phyloP scores from a whole-genome alignment of 1,140 invertebrate species.

The Cryptotermes secundus region DNA sequence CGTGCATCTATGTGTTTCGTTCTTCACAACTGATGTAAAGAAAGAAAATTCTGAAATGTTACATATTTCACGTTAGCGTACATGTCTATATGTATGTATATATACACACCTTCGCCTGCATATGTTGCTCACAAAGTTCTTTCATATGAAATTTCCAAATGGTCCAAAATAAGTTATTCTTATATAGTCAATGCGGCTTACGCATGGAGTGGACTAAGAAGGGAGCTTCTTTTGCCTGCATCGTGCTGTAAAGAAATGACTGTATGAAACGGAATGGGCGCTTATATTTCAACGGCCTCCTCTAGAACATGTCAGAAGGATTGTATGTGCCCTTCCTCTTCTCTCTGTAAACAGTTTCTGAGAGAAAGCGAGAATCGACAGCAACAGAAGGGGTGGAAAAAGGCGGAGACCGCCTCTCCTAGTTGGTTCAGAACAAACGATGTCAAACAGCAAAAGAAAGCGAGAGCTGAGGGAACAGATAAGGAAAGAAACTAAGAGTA shows the following conservation, averaged over 20 bases:
- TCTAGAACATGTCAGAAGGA: neutral
- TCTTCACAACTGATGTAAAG: too few relatives aligned
- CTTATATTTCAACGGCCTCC: neutral
- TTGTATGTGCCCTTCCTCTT: neutral
- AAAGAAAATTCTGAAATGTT: too few relatives aligned
- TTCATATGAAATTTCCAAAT: neutral
- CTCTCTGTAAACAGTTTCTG: conserved; percentile 5
- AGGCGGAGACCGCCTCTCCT: too few relatives aligned
- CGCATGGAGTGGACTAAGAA: neutral
- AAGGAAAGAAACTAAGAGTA: too few relatives aligned
- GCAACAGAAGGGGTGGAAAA: neutral
- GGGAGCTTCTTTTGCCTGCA: neutral
- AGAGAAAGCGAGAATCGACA: neutral
- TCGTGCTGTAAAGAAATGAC: neutral
- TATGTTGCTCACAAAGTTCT: neutral
- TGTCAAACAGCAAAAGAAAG: neutral
- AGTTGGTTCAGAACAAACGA: neutral
- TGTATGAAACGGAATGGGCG: neutral
- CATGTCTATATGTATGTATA: too few relatives aligned
- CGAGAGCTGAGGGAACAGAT: neutral
- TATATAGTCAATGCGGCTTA: neutral
- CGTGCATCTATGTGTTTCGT: too few relatives aligned
- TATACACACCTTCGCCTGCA: neutral
- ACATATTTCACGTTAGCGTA: neutral
- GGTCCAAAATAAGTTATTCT: neutral